phyloP scores from a whole-genome alignment of 2,797 vertebrate species.

The Mormyrops boulengeri region DNA sequence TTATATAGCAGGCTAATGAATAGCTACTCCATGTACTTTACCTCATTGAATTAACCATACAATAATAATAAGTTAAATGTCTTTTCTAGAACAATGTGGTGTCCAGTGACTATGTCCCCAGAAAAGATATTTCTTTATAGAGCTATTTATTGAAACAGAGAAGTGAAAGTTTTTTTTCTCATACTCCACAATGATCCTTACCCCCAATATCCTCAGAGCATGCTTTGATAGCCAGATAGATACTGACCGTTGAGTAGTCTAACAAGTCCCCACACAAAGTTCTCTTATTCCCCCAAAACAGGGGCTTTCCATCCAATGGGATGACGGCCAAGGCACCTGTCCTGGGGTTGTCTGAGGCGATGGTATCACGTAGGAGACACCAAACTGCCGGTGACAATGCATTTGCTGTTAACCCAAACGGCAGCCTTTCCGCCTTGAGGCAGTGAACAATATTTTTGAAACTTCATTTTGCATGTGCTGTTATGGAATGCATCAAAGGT shows the following conservation, averaged over 20 bases:
- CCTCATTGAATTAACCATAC: background rate
- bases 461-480: background rate
- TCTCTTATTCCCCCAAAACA: background rate
- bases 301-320: conserved; percentile 14
- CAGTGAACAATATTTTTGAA: background rate
- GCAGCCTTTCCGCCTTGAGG: background rate
- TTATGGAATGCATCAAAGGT: background rate
- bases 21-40: background rate
- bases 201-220: background rate
- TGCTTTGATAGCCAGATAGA: background rate
- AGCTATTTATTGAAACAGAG: conserved; percentile 43
- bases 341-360: background rate
- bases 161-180: conserved; percentile 49
- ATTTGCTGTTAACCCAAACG: background rate
- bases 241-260: background rate
- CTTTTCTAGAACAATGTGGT: background rate
- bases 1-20: background rate
- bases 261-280: background rate
- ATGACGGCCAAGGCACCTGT: background rate
- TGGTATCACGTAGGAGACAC: background rate
- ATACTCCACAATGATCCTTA: conserved; percentile 23
- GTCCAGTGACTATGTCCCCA: conserved; percentile 14
- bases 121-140: conserved; percentile 24
- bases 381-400: background rate
- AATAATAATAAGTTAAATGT: background rate